Evolutionary conservation across 2,113 vertebrate species (phyloP).

Genomic region (Lucifuga dentata): DNA sequence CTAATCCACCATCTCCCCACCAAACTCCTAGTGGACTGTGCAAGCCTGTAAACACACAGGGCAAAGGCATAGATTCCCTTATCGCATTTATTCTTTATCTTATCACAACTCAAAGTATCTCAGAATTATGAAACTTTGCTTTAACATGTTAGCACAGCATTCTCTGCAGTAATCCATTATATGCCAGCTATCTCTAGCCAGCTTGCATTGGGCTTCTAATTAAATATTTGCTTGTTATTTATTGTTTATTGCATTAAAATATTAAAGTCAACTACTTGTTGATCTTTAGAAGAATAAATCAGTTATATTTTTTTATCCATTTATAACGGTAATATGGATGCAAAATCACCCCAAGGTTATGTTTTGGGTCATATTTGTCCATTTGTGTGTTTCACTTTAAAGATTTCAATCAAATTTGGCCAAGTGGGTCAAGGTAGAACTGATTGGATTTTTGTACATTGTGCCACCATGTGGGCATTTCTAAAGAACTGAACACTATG

Average conservation of each 20-base stretch:
- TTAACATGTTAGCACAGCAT: background rate
- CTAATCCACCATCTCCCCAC: constrained; percentile 58
- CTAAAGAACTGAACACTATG: too few species aligned
- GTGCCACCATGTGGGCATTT: too few species aligned
- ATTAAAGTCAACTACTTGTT: background rate
- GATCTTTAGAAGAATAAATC: too few species aligned
- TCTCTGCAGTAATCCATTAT: background rate
- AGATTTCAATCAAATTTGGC: too few species aligned
- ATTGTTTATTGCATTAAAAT: constrained; percentile 11
- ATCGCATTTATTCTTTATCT: constrained; percentile 21
- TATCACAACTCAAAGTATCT: constrained; percentile 11
- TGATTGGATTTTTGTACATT: too few species aligned
- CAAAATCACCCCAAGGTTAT: too few species aligned
- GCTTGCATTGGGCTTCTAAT: constrained; percentile 8
- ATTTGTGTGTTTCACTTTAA: too few species aligned
- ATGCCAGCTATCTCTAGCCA: background rate
- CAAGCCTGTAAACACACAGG: constrained; percentile 13
- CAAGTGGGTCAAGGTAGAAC: too few species aligned
- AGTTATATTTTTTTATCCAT: too few species aligned
- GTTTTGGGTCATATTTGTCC: too few species aligned
- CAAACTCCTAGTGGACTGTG: constrained; percentile 29
- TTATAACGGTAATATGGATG: too few species aligned
- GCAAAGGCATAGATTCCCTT: constrained; percentile 9
- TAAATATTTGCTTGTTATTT: background rate
- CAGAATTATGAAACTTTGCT: background rate